Conservation (phyloP, 2,888 invertebrate genomes). For the Operophtera brumata region DNA sequence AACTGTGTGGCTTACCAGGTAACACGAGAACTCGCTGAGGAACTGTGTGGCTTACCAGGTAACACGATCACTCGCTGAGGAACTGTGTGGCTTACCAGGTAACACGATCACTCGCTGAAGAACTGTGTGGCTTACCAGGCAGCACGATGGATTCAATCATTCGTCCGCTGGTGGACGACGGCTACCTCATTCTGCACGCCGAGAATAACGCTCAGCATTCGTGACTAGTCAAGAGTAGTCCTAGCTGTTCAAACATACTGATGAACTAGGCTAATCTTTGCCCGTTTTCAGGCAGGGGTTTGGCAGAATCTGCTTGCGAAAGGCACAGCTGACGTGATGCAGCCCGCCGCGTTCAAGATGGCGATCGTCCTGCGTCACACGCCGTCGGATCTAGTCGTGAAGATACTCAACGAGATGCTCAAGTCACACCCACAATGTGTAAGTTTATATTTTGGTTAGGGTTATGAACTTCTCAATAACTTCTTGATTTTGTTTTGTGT, state of each 20-base stretch:
- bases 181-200: too few relatives aligned
- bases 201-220: too few relatives aligned
- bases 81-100: too few relatives aligned
- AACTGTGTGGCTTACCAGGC: constrained; percentile 74
- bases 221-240: too few relatives aligned
- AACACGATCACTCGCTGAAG: constrained; percentile 67
- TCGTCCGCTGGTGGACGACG: too few relatives aligned
- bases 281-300: constrained; percentile 58
- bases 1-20: too few relatives aligned
- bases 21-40: constrained; percentile 62
- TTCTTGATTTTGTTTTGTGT: too few relatives aligned
- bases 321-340: constrained; percentile 63
- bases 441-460: constrained; percentile 23
- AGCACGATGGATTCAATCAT: too few relatives aligned
- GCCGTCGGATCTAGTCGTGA: constrained; percentile 57
- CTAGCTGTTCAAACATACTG: too few relatives aligned
- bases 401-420: constrained; percentile 58
- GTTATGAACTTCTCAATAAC: too few relatives aligned
- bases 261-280: too few relatives aligned
- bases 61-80: not conserved
- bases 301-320: constrained; percentile 62
- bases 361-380: constrained; percentile 70
- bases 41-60: constrained; percentile 74
- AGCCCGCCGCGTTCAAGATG: constrained; percentile 69
- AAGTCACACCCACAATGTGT: constrained; percentile 64